phyloP scores from a whole-genome alignment of 2,888 invertebrate species.

The Erpobdella octoculata region DNA sequence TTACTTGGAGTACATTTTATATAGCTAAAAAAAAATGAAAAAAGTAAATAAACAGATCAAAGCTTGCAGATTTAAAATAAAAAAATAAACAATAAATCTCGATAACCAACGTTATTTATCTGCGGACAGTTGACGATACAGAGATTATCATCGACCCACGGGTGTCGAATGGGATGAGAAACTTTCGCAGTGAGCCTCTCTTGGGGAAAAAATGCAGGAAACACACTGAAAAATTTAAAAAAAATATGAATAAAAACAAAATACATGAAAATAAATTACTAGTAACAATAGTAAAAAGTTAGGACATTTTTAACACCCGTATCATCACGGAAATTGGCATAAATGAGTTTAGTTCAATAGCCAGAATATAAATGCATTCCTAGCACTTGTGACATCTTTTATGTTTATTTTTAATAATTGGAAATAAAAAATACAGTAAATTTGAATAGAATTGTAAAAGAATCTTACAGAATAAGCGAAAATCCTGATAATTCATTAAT shows the following conservation, averaged over 20 bases:
- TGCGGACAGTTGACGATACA: slow-evolving; percentile 4
- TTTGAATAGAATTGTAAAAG: not conserved
- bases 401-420: not conserved
- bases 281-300: no score
- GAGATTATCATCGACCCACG: not conserved
- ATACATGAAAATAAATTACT: no score
- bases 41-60: not conserved
- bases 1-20: not conserved
- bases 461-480: not conserved
- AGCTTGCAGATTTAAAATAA: not conserved
- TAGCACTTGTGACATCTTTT: no score
- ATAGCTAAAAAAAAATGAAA: not conserved
- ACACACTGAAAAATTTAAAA: not conserved
- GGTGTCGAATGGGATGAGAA: not conserved
- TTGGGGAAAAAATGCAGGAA: slow-evolving; percentile 7
- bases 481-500: not conserved
- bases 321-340: no score
- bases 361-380: no score
- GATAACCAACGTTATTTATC: not conserved
- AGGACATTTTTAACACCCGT: no score
- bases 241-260: not conserved
- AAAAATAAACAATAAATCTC: not conserved
- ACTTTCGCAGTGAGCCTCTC: not conserved
- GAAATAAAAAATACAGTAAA: not conserved
- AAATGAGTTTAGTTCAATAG: not conserved